These are phyloP conservation scores for Pogonocherus hispidulus DNA, from an alignment of 2,888 invertebrate genomes.

Conservation along the genomic window DNA sequence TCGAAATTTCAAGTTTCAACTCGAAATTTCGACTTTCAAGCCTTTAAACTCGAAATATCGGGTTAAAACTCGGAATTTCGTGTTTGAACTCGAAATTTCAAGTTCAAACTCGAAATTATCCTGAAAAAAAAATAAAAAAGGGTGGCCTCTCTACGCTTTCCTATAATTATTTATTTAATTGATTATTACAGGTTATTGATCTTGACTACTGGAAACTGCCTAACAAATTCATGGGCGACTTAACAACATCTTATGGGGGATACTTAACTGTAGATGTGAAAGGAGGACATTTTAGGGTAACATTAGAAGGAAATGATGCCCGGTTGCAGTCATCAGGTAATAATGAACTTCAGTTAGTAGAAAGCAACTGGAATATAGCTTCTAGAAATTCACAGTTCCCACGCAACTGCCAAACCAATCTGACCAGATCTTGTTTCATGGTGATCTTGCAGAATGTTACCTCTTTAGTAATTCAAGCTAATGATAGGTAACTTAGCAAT, in stretches of 20 bases:
- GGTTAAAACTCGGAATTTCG: too few species aligned
- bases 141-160: too few species aligned
- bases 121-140: too few species aligned
- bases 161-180: not conserved
- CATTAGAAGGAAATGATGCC: slow-evolving; percentile 81
- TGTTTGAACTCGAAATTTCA: too few species aligned
- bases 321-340: slow-evolving; percentile 57
- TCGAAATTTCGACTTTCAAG: too few species aligned
- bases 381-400: slow-evolving; percentile 57
- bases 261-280: slow-evolving; percentile 83
- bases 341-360: slow-evolving; percentile 75
- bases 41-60: too few species aligned
- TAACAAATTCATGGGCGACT: slow-evolving; percentile 85
- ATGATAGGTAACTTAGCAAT: slow-evolving; percentile 48
- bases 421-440: slow-evolving; percentile 88
- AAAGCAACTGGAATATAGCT: slow-evolving; percentile 79
- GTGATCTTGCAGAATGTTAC: slow-evolving; percentile 91
- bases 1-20: too few species aligned
- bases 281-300: slow-evolving; percentile 75
- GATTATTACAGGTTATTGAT: slow-evolving; percentile 3
- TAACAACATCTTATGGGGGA: slow-evolving; percentile 93
- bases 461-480: slow-evolving; percentile 76
- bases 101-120: too few species aligned
- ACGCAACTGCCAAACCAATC: slow-evolving; percentile 69
- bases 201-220: slow-evolving; percentile 71